These are phyloP conservation scores for Drosophila melanogaster DNA, from an alignment of 1,140 invertebrate genomes.

Conservation along the genomic window DNA sequence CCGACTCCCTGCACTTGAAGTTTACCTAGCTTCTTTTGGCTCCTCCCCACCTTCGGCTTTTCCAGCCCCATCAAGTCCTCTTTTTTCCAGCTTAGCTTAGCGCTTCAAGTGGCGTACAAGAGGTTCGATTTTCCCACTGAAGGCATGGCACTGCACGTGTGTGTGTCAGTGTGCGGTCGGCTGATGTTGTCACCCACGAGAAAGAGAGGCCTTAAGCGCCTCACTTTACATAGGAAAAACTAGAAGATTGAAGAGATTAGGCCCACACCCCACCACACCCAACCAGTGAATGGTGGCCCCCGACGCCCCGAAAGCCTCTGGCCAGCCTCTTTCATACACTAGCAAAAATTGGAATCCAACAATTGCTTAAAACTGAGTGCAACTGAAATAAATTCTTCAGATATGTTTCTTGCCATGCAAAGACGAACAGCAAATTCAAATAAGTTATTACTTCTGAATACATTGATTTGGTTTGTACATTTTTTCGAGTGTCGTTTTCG, in stretches of 20 bases:
- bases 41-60: not conserved
- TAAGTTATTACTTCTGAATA: not conserved
- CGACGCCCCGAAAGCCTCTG: constrained; percentile 10
- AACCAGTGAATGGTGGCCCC: not conserved
- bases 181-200: constrained; percentile 62
- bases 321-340: constrained; percentile 12
- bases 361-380: not conserved
- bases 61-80: constrained; percentile 25
- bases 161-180: constrained; percentile 27
- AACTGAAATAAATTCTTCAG: not conserved
- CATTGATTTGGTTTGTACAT: not conserved
- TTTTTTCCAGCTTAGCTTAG: constrained; percentile 61
- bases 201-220: constrained; percentile 55
- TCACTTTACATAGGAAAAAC: constrained; percentile 77
- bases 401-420: no score
- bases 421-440: not conserved
- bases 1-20: constrained; percentile 48
- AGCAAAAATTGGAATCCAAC: not conserved
- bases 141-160: constrained; percentile 25
- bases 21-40: constrained; percentile 48
- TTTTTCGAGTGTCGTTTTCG: constrained; percentile 14
- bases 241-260: constrained; percentile 76
- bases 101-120: constrained; percentile 61
- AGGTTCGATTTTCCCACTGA: constrained; percentile 65
- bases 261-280: constrained; percentile 14